Evolutionary conservation across 2,113 vertebrate genomes (phyloP).

Genomic region (Bettongia penicillata): DNA sequence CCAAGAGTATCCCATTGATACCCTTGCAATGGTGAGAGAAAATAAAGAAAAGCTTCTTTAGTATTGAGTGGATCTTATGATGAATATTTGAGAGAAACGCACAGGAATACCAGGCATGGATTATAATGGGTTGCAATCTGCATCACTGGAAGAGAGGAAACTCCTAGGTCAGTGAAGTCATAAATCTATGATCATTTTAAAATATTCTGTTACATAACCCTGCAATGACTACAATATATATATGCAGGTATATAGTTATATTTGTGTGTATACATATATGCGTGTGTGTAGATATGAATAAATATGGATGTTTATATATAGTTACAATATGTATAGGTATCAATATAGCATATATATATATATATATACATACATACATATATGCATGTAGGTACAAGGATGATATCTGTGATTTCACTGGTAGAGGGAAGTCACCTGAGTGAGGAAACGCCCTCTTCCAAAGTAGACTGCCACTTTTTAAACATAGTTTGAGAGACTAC

Average conservation of each 20-base stretch:
- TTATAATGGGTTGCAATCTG: background rate
- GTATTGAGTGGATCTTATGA: background rate
- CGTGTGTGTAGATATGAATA: background rate
- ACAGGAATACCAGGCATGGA: background rate
- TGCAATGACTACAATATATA: background rate
- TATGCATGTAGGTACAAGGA: background rate
- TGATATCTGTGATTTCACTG: background rate
- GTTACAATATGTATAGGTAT: background rate
- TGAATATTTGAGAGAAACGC: background rate
- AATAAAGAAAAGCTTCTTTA: background rate
- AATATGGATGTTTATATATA: background rate
- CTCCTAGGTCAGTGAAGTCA: background rate
- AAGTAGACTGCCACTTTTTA: background rate
- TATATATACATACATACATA: too few species aligned
- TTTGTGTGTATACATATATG: too few species aligned
- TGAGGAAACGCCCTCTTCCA: background rate
- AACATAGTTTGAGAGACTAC: background rate
- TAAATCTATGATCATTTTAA: background rate
- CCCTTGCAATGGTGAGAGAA: background rate
- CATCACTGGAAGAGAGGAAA: background rate
- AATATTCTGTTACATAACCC: background rate
- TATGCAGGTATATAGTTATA: too few species aligned
- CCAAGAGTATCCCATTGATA: background rate
- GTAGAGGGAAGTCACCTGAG: background rate
- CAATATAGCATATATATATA: background rate